Evolutionary conservation across 2,888 invertebrate species (phyloP), one percentile per base, ranked within the genome.

Genomic region (Alcis repandata): DNA sequence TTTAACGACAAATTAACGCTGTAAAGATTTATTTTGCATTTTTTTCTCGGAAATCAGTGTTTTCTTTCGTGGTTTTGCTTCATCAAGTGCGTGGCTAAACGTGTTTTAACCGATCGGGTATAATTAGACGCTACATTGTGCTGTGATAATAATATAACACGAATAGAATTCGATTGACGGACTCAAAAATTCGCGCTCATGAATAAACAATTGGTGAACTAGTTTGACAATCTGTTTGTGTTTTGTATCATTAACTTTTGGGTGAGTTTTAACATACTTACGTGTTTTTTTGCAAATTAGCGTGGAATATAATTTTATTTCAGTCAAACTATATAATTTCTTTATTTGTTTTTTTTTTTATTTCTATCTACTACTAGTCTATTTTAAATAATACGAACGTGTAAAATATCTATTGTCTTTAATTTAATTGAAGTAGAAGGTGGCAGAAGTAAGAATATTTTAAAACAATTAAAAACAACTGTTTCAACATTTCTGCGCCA

Each of bases 21-120:
- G 8, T 9, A 41, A 41, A 15, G 41, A 8, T 15, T 27, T 46
- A 27, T 48, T 48, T 48, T 15, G 10, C 4, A 13, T 17, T 15
- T 15, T 1, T 33, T 49, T 49, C 8, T n/a, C 13, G 20, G 13
- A 17, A 19, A 51, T 15, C 13, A 3, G 36, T 51, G 51, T 51
- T 51, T 36, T 36, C 32, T 36, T 51, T 13, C 9, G 51, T 51
- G 51, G 13, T n/a, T n/a, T n/a, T n/a, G 17, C 41, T 41, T 45
- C 20, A 36, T 56, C 19, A 11, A 45, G 56, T 56, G 45, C 56
- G 56, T 45, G 45, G 56, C 9, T 46, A 45, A 56, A 27, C 45
- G 56, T 54, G 45, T 56, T 33, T 45, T 33, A 54, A 32, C 32
- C n/a, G 56, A 45, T n/a, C 45, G 56, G 32, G 13, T 45, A 56